phyloP scores from a whole-genome alignment of 1,140 invertebrate species.

The Galleria mellonella region DNA sequence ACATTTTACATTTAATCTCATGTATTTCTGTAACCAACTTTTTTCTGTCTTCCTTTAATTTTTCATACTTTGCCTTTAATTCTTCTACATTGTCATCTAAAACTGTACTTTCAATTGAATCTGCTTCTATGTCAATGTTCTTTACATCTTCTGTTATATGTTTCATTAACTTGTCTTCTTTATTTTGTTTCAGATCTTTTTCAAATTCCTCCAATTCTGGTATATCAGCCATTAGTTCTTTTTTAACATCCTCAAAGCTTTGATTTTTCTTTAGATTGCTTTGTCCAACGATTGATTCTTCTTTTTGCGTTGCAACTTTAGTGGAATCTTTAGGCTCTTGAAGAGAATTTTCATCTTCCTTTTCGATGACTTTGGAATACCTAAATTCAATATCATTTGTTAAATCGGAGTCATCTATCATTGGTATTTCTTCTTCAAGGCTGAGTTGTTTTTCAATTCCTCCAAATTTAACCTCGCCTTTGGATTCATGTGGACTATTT shows the following conservation, averaged over 20 bases:
- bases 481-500: constrained; percentile 7
- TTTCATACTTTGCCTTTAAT: constrained; percentile 65
- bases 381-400: constrained; percentile 68
- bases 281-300: neutral
- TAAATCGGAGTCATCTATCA: constrained; percentile 68
- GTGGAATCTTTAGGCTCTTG: constrained; percentile 3
- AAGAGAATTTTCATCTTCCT: constrained; percentile 27
- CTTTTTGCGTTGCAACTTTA: constrained; percentile 13
- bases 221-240: constrained; percentile 70
- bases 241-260: constrained; percentile 69
- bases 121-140: constrained; percentile 49
- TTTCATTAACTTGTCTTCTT: constrained; percentile 54
- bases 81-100: constrained; percentile 59
- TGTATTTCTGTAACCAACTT: constrained; percentile 75
- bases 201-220: constrained; percentile 70
- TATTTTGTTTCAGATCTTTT: constrained; percentile 59
- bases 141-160: constrained; percentile 51
- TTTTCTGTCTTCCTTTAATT: constrained; percentile 75
- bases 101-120: constrained; percentile 54
- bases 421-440: constrained; percentile 72
- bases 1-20: constrained; percentile 83
- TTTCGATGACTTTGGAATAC: constrained; percentile 56
- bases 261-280: constrained; percentile 43
- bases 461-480: constrained; percentile 24
- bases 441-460: constrained; percentile 70